Evolutionary conservation across 2,888 invertebrate species (phyloP).

Genomic region (Congeria kusceri): DNA sequence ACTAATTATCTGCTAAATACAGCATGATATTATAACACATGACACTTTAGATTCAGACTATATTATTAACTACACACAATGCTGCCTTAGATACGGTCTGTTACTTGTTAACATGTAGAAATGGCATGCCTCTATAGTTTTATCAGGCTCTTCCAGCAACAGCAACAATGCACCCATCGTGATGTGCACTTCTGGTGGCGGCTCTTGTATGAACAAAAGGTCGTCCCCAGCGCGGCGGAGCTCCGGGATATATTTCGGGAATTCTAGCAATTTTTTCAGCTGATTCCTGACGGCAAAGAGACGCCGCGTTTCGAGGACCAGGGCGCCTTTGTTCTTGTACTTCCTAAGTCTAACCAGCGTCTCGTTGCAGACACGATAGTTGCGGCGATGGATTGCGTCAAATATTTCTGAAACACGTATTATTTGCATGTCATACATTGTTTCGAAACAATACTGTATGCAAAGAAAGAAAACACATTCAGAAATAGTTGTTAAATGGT

Average conservation of each 20-base stretch:
- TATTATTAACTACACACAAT: too few relatives aligned
- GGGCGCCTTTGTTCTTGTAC: slow-evolving; percentile 42
- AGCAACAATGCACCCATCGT: slow-evolving; percentile 49
- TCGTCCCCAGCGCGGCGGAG: slow-evolving; percentile 35
- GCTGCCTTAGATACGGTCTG: too few relatives aligned
- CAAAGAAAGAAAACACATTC: too few relatives aligned
- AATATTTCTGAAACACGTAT: slow-evolving; percentile 24
- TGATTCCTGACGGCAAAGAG: slow-evolving; percentile 41
- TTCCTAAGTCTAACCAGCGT: slow-evolving; percentile 18
- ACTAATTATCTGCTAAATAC: too few relatives aligned
- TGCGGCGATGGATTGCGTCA: slow-evolving; percentile 48
- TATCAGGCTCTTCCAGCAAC: slow-evolving; percentile 48
- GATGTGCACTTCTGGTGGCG: slow-evolving; percentile 48
- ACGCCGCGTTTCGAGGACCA: slow-evolving; percentile 30
- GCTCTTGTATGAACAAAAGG: slow-evolving; percentile 15
- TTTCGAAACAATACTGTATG: too few relatives aligned
- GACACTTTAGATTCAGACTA: too few relatives aligned
- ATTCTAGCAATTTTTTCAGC: slow-evolving; percentile 29
- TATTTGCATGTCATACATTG: too few relatives aligned
- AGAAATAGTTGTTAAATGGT: too few relatives aligned
- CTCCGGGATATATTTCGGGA: slow-evolving; percentile 30
- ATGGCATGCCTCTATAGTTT: slow-evolving; percentile 44
- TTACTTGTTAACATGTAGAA: too few relatives aligned
- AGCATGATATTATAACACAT: too few relatives aligned
- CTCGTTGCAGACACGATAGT: slow-evolving; percentile 37